Evolutionary conservation across 2,797 vertebrate genomes (phyloP).

Genomic region (Molothrus ater): DNA sequence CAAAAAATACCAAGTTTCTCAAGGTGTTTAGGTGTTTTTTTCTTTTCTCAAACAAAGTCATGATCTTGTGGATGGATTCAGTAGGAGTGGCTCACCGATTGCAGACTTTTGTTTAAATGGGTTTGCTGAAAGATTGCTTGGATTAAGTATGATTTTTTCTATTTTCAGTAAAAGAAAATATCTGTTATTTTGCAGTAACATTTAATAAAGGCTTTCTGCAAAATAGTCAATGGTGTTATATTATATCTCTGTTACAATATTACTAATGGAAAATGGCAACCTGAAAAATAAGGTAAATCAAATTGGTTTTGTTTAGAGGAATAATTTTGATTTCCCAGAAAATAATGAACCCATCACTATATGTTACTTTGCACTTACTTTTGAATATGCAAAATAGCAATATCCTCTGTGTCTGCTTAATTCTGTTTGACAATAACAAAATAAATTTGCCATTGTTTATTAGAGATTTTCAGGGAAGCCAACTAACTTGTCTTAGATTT

Average conservation of each 20-base stretch:
- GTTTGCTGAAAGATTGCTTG: conserved; percentile 35
- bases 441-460: conserved; percentile 71
- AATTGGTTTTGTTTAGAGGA: conserved; percentile 61
- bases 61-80: not conserved
- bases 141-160: conserved; percentile 34
- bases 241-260: conserved; percentile 43
- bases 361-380: conserved; percentile 56
- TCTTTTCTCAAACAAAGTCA: not conserved
- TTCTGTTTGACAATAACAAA: conserved; percentile 69
- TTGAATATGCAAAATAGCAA: conserved; percentile 54
- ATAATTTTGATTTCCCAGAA: conserved; percentile 66
- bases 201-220: conserved; percentile 45
- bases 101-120: not conserved
- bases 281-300: conserved; percentile 49
- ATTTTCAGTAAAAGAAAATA: conserved; percentile 54
- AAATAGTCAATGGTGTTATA: conserved; percentile 16
- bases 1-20: not conserved
- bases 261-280: conserved; percentile 64
- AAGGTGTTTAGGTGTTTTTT: not conserved
- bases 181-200: conserved; percentile 50
- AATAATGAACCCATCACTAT: conserved; percentile 53
- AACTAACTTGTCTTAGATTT: conserved; percentile 68
- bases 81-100: not conserved
- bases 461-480: conserved; percentile 68
- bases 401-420: conserved; percentile 64